Evolutionary conservation across 2,888 invertebrate genomes (phyloP).

Genomic region (Hyalella azteca): DNA sequence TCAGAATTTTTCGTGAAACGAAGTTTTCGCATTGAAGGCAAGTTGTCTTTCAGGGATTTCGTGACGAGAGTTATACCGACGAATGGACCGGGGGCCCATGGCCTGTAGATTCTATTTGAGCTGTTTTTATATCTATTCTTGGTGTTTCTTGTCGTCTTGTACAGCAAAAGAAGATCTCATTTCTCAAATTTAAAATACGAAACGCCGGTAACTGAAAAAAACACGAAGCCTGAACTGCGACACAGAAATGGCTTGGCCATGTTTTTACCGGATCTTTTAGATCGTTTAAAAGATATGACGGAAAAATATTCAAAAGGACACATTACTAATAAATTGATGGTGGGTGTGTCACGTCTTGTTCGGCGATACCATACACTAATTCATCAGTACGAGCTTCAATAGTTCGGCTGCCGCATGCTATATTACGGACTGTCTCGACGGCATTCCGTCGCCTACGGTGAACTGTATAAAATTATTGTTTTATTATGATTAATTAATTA

Average conservation of each 20-base stretch:
- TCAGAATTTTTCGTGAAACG: not conserved
- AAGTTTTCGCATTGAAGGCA: not conserved
- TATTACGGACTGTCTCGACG: constrained; percentile 6
- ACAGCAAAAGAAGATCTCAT: not conserved
- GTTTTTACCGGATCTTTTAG: too few relatives aligned
- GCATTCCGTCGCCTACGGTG: not conserved
- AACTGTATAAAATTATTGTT: constrained; percentile 35
- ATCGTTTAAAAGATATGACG: too few relatives aligned
- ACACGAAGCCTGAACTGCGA: too few relatives aligned
- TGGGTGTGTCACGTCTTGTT: too few relatives aligned
- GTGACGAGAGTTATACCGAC: too few relatives aligned
- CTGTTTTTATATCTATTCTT: not conserved
- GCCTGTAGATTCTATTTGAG: not conserved
- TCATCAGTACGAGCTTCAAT: too few relatives aligned
- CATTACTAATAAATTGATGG: too few relatives aligned
- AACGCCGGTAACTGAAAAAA: too few relatives aligned
- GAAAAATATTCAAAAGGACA: too few relatives aligned
- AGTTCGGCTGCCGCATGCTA: not conserved
- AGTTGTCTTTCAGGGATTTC: not conserved
- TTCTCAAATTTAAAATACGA: too few relatives aligned
- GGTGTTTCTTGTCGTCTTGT: not conserved
- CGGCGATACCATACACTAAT: too few relatives aligned
- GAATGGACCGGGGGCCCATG: not conserved
- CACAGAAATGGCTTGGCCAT: too few relatives aligned
- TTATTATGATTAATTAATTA: constrained; percentile 30